Percentiles rank a stretch among this genome's conserved stretches.
These are phyloP conservation scores for Odontamblyopus rebecca DNA, from an alignment of 2,797 vertebrate species.

Conservation along the genomic window DNA sequence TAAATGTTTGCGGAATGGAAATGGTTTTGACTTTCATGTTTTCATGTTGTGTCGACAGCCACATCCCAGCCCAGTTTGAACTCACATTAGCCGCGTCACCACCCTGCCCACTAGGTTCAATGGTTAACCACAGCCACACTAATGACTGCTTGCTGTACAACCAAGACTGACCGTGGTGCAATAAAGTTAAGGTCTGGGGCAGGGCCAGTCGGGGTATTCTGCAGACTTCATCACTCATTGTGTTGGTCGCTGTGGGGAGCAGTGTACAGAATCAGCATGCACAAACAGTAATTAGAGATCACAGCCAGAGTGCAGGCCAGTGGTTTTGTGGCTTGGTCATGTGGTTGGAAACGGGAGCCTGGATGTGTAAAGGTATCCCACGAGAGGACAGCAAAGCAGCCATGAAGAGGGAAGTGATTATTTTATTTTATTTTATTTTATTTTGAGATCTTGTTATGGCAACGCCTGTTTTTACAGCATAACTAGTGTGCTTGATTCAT, in stretches of 20 bases:
- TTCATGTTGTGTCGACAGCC: slow-evolving; percentile 42
- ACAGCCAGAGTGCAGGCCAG: slow-evolving; percentile 37
- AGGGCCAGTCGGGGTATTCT: slow-evolving; percentile 48
- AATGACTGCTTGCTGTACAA: slow-evolving; percentile 45
- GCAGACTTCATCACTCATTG: slow-evolving; percentile 55
- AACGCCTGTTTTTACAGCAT: too few relatives aligned
- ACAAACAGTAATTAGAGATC: slow-evolving; percentile 62
- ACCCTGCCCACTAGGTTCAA: slow-evolving; percentile 46
- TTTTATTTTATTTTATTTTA: too few relatives aligned
- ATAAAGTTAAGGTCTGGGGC: slow-evolving; percentile 64
- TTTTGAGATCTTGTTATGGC: too few relatives aligned
- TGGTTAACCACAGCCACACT: slow-evolving; percentile 61
- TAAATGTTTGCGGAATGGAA: slow-evolving; percentile 1
- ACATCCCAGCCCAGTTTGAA: slow-evolving; percentile 46
- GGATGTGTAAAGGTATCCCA: slow-evolving; percentile 7
- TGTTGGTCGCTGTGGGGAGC: slow-evolving; percentile 29
- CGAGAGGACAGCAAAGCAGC: neutral
- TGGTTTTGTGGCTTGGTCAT: slow-evolving; percentile 47
- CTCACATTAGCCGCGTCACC: slow-evolving; percentile 44
- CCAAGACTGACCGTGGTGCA: slow-evolving; percentile 41
- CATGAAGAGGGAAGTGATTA: neutral
- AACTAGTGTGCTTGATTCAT: too few relatives aligned
- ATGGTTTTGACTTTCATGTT: slow-evolving; percentile 30
- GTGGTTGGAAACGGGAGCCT: slow-evolving; percentile 34
- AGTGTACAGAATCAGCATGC: slow-evolving; percentile 28